Conservation (phyloP, 2,113 vertebrate species). For the Cacatua alba region DNA sequence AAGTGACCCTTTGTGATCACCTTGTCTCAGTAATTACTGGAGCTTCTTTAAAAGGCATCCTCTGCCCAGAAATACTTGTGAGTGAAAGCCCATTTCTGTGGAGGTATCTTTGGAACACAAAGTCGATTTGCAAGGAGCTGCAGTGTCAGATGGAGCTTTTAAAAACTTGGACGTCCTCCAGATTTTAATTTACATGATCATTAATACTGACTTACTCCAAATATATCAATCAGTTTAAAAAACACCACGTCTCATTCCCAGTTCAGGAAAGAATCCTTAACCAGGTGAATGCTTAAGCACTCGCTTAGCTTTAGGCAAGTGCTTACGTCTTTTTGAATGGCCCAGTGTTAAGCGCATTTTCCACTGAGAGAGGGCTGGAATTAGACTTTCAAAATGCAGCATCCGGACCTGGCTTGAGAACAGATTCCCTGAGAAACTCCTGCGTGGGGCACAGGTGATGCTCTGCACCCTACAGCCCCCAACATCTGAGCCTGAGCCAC, state of each 20-base stretch:
- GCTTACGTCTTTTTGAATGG: neutral
- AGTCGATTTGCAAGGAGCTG: slow-evolving; percentile 32
- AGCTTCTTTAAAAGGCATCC: neutral
- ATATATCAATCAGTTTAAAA: slow-evolving; percentile 63
- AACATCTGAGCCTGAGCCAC: neutral
- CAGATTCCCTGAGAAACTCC: neutral
- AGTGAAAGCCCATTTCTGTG: neutral
- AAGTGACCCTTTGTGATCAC: neutral
- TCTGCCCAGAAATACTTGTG: neutral
- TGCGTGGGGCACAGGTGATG: rapidly evolving
- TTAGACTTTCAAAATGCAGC: neutral
- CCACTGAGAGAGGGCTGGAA: neutral
- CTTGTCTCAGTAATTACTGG: neutral
- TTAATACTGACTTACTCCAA: slow-evolving; percentile 64
- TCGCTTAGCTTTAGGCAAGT: neutral
- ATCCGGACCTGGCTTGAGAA: neutral
- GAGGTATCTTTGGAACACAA: slow-evolving; percentile 7
- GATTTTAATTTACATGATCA: slow-evolving; percentile 66
- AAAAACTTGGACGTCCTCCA: slow-evolving; percentile 54
- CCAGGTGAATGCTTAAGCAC: slow-evolving; percentile 30
- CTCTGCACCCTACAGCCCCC: neutral
- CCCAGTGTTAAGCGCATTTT: neutral
- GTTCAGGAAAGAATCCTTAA: slow-evolving; percentile 36
- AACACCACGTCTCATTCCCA: neutral
- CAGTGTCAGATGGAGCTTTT: slow-evolving; percentile 56